Percentiles rank a stretch among this genome's conserved stretches.
Conservation (phyloP, 2,113 vertebrate species). For the Anthoscopus minutus region DNA sequence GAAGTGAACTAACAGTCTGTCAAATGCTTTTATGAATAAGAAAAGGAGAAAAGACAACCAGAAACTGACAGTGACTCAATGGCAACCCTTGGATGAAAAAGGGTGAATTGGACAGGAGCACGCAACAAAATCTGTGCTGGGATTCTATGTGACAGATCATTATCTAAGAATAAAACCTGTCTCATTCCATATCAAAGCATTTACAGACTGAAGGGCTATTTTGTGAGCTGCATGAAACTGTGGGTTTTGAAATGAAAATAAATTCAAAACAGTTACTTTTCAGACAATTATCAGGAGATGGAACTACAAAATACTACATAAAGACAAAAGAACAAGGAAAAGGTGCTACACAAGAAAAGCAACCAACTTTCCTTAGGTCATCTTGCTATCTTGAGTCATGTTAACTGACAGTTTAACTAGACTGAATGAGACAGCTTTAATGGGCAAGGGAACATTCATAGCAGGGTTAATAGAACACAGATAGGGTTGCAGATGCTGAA, state of each 20-base stretch:
- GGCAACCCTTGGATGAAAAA: fast-evolving
- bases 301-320: background rate
- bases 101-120: background rate
- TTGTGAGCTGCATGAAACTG: background rate
- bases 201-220: background rate
- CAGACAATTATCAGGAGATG: background rate
- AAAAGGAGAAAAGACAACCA: background rate
- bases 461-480: background rate
- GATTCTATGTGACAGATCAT: background rate
- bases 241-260: background rate
- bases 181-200: background rate
- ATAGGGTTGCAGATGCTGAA: background rate
- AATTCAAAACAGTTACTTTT: background rate
- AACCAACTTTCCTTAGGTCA: background rate
- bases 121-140: background rate
- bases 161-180: background rate
- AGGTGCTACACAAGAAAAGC: background rate
- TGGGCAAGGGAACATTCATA: background rate
- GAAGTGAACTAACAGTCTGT: background rate
- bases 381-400: background rate
- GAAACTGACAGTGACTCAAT: background rate
- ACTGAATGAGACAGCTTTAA: background rate
- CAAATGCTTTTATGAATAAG: background rate
- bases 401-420: background rate
- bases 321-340: background rate